A percentile compares a stretch with the other conserved stretches of the same genome.
Evolutionary conservation across 2,797 vertebrate genomes (phyloP).

Genomic region (Eremophila alpestris): DNA sequence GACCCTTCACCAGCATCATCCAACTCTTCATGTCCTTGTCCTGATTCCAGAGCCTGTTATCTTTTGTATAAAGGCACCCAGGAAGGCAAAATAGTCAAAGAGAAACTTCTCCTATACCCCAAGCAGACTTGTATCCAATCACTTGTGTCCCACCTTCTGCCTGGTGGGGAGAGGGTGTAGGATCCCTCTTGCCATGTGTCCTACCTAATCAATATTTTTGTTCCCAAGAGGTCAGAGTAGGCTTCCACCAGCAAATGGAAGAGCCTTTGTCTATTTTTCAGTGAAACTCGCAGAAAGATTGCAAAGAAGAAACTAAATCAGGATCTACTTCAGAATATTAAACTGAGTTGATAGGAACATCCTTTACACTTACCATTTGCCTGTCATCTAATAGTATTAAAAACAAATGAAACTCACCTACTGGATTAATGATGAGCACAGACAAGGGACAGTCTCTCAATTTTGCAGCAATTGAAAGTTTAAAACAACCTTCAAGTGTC

Average conservation of each 20-base stretch:
- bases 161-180: background rate
- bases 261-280: background rate
- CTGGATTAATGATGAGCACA: conserved; percentile 41
- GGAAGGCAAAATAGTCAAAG: background rate
- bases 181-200: background rate
- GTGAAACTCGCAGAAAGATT: background rate
- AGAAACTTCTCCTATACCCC: background rate
- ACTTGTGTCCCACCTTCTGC: background rate
- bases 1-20: background rate
- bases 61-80: background rate
- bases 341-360: background rate
- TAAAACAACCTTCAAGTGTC: conserved; percentile 65
- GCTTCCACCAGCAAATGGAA: background rate
- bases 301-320: background rate
- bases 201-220: background rate
- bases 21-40: background rate
- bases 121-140: background rate
- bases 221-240: background rate
- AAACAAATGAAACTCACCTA: background rate
- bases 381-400: background rate
- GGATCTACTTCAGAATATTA: background rate
- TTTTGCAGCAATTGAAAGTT: conserved; percentile 46
- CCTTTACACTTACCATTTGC: background rate
- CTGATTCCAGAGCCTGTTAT: background rate
- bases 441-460: conserved; percentile 42